Base-by-base conservation (phyloP, 2,888 invertebrate species). In the Cynaeus angustus region DNA sequence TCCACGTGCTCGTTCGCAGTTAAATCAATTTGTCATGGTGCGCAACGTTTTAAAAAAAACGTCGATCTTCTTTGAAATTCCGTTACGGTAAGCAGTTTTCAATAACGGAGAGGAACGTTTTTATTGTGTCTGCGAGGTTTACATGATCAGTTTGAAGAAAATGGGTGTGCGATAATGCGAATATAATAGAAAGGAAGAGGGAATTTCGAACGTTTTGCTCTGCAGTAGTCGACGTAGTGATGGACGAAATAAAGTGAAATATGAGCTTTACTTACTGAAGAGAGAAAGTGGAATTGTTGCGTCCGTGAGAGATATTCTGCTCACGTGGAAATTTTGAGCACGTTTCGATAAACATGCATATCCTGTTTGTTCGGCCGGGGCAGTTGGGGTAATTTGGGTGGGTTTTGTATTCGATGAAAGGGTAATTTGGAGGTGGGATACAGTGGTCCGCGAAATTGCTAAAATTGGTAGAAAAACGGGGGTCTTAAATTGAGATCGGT, bases 11-110 rank as follows among this genome's bases (percentile, higher is more conserved):
- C 10, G 16, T 21, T 21, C 37, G 1, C 12, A 48, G 16, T 48
- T 48, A 33, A 61, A 61, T 48, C 61, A 61, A 61, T 61, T 61
- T 61, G 61, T 38, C 61, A 61, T 33, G 38, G 21, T 4, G 21
- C 6, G 16, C n/a, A 16, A 10, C 56, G 56, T 16, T 12, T 56
- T 56, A 56, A 56, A 56, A 56, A 56, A 26, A 56, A 41, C 48
- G 30, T 28, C 48, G 37, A 48, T 26, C 37, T 12, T 5, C 50
- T 21, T 48, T n/a, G 48, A 30, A 48, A 48, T 38, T 61, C 48
- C 12, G 37, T 33, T 61, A 13, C 38, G 26, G 48, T 61, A 61
- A 61, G 48, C 46, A 61, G 61, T 48, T 61, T 61, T 61, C 45
- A 10, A 58, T 43, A 26, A 41, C 6, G 30, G n/a, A 16, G 30